Percentiles rank a stretch among this genome's conserved stretches.
These are phyloP conservation scores for Drosophila cracens DNA, from an alignment of 2,888 invertebrate species.

Conservation along the genomic window DNA sequence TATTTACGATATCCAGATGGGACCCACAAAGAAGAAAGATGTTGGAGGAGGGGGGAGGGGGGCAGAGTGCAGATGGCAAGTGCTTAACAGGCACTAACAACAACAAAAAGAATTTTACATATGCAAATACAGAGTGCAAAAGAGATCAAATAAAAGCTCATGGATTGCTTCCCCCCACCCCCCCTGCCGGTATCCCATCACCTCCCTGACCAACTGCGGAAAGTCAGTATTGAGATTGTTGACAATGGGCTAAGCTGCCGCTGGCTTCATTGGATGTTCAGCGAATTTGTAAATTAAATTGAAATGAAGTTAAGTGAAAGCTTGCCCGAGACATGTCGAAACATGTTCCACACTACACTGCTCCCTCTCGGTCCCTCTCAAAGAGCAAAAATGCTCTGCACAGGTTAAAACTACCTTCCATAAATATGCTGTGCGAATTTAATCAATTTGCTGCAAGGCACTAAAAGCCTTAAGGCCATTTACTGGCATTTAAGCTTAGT, in stretches of 20 bases:
- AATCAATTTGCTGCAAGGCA: not conserved
- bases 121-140: slow-evolving; percentile 22
- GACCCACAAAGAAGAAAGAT: slow-evolving; percentile 15
- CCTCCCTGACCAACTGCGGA: not conserved
- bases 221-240: slow-evolving; percentile 14
- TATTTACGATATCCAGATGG: slow-evolving; percentile 27
- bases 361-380: not conserved
- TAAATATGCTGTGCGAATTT: not conserved
- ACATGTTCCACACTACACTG: not conserved
- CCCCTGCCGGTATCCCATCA: rapidly evolving
- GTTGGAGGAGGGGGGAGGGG: not conserved
- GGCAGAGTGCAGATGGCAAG: slow-evolving; percentile 28
- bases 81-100: slow-evolving; percentile 21
- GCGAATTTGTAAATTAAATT: slow-evolving; percentile 45
- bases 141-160: not conserved
- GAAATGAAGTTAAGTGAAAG: slow-evolving; percentile 20
- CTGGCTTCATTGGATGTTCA: slow-evolving; percentile 12
- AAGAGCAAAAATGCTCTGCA: not conserved
- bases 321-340: slow-evolving; percentile 10
- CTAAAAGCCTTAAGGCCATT: slow-evolving; percentile 15
- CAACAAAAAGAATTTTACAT: slow-evolving; percentile 10
- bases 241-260: slow-evolving; percentile 7
- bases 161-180: no score
- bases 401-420: not conserved
- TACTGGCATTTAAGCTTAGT: slow-evolving; percentile 11